Conservation (phyloP, 2,113 vertebrate genomes). For the Laterallus jamaicensis region DNA sequence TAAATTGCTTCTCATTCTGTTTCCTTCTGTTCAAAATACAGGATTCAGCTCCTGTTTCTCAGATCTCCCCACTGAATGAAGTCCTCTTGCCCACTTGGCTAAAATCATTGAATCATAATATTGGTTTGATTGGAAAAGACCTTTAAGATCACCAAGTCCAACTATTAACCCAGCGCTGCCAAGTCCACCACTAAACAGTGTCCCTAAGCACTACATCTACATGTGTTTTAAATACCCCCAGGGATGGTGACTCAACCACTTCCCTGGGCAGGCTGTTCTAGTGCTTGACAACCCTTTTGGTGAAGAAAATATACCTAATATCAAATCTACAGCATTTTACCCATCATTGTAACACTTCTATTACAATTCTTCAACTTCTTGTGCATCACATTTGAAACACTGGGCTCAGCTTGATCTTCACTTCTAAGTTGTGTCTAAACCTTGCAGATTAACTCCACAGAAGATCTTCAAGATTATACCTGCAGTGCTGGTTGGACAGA, state of each 20-base stretch:
- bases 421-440: background rate
- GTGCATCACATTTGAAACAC: background rate
- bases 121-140: too few relatives aligned
- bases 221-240: too few relatives aligned
- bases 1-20: background rate
- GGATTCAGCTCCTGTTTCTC: background rate
- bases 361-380: background rate
- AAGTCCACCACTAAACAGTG: too few relatives aligned
- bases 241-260: too few relatives aligned
- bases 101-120: background rate
- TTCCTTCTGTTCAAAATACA: background rate
- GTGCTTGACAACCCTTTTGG: too few relatives aligned
- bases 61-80: background rate
- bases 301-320: too few relatives aligned
- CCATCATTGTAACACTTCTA: background rate
- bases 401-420: background rate
- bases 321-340: background rate
- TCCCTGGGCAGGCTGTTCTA: too few relatives aligned
- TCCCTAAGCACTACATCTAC: too few relatives aligned
- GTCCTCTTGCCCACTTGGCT: background rate
- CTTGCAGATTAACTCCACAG: background rate
- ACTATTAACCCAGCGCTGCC: too few relatives aligned
- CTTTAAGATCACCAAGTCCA: too few relatives aligned
- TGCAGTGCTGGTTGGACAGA: background rate
- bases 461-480: background rate